These are phyloP conservation scores for Cebidichthys violaceus DNA, from an alignment of 2,113 vertebrate species.

Conservation along the genomic window DNA sequence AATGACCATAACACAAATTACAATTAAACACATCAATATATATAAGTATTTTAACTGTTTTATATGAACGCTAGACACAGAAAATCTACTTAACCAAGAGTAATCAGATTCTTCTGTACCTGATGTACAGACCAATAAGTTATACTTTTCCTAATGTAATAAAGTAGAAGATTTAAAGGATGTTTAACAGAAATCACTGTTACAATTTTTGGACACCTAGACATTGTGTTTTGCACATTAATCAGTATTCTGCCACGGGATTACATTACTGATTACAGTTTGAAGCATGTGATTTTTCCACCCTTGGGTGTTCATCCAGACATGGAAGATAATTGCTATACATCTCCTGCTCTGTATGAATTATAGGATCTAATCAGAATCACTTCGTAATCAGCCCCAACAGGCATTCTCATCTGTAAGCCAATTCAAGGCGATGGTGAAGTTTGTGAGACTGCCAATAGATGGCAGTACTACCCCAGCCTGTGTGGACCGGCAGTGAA, in stretches of 20 bases:
- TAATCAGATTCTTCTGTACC: conserved; percentile 3
- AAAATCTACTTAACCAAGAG: background rate
- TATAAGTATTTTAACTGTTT: background rate
- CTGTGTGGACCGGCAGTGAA: background rate
- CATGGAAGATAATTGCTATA: conserved; percentile 32
- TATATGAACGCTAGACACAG: background rate
- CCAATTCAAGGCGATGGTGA: background rate
- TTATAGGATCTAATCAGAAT: conserved; percentile 61
- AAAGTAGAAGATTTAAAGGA: background rate
- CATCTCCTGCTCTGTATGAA: conserved; percentile 33
- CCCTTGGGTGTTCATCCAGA: conserved; percentile 16
- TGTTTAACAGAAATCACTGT: background rate
- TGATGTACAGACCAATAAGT: background rate
- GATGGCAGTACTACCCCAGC: conserved; percentile 76
- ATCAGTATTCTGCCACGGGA: conserved; percentile 28
- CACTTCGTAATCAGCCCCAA: conserved; percentile 48
- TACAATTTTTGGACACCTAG: conserved; percentile 12
- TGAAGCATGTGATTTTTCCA: conserved; percentile 3
- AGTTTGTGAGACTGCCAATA: conserved; percentile 50
- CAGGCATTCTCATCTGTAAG: conserved; percentile 8
- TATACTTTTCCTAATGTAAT: background rate
- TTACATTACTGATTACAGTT: conserved; percentile 45
- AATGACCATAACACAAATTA: background rate
- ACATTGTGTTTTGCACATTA: conserved; percentile 12
- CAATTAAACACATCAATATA: background rate